phyloP scores from a whole-genome alignment of 2,113 vertebrate species.

The Hippocampus comes region DNA sequence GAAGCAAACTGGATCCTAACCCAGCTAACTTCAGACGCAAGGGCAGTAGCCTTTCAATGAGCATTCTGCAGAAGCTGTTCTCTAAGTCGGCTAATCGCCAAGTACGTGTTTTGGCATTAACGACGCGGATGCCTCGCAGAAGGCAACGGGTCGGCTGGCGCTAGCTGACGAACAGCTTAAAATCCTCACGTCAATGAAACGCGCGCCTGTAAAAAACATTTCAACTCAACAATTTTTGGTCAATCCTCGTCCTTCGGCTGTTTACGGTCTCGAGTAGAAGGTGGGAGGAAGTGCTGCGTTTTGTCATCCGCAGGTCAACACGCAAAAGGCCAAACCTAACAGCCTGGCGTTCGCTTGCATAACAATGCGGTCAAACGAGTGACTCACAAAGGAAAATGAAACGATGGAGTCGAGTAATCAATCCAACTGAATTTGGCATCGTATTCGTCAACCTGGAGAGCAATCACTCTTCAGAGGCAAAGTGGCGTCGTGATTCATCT shows the following conservation, averaged over 20 bases:
- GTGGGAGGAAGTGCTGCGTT: neutral
- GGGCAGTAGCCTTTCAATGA: no score
- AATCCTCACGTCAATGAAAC: no score
- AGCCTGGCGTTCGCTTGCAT: neutral
- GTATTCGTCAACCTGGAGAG: constrained; percentile 8
- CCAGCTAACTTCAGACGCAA: no score
- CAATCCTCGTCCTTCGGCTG: neutral
- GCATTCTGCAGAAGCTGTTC: no score
- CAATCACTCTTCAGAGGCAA: neutral
- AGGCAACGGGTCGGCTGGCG: no score
- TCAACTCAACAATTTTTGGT: no score
- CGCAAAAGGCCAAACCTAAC: neutral
- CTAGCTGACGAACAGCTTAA: no score
- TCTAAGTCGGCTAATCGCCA: no score
- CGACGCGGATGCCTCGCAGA: no score
- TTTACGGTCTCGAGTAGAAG: neutral
- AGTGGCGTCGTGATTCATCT: neutral
- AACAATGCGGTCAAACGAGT: neutral
- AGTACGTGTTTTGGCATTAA: no score
- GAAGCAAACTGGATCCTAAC: no score
- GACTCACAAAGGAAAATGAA: neutral
- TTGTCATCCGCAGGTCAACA: neutral
- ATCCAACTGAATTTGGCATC: constrained; percentile 7
- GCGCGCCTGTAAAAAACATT: no score
- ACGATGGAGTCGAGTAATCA: constrained; percentile 3